Evolutionary conservation across 2,888 invertebrate genomes (phyloP).

Genomic region (Xestoiulus laeticollis): DNA sequence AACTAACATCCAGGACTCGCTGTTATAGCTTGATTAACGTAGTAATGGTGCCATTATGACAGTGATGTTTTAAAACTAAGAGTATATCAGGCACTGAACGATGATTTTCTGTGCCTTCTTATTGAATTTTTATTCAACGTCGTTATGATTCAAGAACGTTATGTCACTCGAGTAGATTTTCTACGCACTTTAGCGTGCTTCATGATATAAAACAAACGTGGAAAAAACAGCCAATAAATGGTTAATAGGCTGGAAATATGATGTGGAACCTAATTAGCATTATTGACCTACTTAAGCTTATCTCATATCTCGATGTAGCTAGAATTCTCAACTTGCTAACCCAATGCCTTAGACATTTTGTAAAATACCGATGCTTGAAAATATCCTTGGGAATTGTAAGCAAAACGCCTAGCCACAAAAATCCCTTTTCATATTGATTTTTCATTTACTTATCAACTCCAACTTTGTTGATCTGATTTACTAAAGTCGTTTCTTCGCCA

Average conservation of each 20-base stretch:
- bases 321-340: background rate
- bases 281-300: background rate
- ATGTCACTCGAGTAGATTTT: background rate
- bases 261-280: slow-evolving; percentile 7
- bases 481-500: slow-evolving; percentile 41
- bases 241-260: slow-evolving; percentile 2
- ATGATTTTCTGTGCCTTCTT: background rate
- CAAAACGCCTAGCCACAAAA: background rate
- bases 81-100: background rate
- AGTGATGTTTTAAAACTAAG: background rate
- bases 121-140: background rate
- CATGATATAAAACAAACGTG: background rate
- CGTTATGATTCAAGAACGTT: background rate
- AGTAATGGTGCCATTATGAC: background rate
- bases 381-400: background rate
- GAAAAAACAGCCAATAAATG: background rate
- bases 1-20: background rate
- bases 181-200: background rate
- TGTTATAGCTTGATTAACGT: background rate
- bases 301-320: background rate
- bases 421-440: slow-evolving; percentile 18
- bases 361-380: background rate
- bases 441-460: slow-evolving; percentile 41
- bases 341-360: background rate
- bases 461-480: slow-evolving; percentile 29